Conservation (phyloP, 2,888 invertebrate genomes). For the Acanthoscelides obtectus region DNA sequence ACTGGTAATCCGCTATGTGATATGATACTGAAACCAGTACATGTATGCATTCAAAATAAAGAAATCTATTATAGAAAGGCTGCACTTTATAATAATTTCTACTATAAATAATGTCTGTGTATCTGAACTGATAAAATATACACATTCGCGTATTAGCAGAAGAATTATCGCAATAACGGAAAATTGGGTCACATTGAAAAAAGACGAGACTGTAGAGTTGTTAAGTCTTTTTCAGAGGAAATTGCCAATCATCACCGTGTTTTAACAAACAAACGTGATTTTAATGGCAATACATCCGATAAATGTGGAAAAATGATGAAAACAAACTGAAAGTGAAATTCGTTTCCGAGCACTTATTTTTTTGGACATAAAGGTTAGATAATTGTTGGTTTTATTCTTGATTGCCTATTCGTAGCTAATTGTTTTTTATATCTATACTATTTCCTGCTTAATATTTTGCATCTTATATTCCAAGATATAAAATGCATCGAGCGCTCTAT, state of each 20-base stretch:
- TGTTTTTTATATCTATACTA: background rate
- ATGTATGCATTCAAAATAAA: background rate
- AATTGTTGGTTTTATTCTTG: background rate
- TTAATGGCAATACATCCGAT: background rate
- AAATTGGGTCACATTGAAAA: background rate
- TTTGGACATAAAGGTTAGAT: background rate
- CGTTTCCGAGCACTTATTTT: background rate
- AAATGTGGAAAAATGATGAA: background rate
- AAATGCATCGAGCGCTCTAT: too few species aligned
- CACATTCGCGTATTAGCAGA: background rate
- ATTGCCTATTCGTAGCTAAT: background rate
- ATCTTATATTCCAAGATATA: too few species aligned
- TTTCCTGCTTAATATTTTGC: background rate
- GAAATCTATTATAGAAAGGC: background rate
- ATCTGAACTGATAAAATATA: background rate
- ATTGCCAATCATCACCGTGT: background rate
- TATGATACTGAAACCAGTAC: background rate
- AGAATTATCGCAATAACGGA: background rate
- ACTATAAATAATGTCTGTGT: background rate
- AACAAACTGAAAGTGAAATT: background rate
- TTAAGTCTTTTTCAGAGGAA: background rate
- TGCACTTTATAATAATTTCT: background rate
- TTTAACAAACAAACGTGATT: background rate
- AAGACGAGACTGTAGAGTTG: background rate
- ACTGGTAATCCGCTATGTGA: background rate